Evolutionary conservation across 53 echinoderm and acorn worm genomes (phyloP).

Genomic region (Paracentrotus lividus): DNA sequence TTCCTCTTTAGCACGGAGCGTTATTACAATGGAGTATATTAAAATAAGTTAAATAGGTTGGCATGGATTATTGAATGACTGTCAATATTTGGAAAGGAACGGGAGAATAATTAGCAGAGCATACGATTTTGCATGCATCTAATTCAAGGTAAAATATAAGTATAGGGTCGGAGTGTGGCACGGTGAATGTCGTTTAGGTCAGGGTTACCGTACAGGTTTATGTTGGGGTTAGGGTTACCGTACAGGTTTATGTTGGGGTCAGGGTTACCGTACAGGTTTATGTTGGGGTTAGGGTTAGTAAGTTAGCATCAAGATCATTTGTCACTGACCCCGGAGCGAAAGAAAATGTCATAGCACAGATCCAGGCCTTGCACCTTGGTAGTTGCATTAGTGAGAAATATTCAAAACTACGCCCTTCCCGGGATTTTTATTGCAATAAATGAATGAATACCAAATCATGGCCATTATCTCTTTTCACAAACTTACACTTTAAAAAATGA

Average conservation of each 20-base stretch:
- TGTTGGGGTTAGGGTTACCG: neutral
- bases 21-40: conserved; percentile 22
- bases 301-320: neutral
- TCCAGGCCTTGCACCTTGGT: too few species aligned
- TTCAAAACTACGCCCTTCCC: too few species aligned
- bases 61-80: neutral
- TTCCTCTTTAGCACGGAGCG: neutral
- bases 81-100: conserved; percentile 9
- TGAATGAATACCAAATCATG: too few species aligned
- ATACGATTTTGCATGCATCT: neutral
- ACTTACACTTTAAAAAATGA: too few species aligned
- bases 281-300: neutral
- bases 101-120: neutral
- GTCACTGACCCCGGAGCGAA: too few species aligned
- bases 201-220: too few species aligned
- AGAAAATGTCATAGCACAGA: too few species aligned
- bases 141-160: neutral
- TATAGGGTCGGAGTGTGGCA: neutral
- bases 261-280: neutral
- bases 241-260: neutral
- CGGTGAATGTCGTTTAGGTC: neutral
- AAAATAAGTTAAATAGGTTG: conserved; percentile 3
- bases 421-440: too few species aligned
- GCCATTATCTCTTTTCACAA: too few species aligned
- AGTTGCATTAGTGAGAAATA: too few species aligned